phyloP scores from a whole-genome alignment of 2,113 vertebrate genomes.

The Zosterops pallidus region DNA sequence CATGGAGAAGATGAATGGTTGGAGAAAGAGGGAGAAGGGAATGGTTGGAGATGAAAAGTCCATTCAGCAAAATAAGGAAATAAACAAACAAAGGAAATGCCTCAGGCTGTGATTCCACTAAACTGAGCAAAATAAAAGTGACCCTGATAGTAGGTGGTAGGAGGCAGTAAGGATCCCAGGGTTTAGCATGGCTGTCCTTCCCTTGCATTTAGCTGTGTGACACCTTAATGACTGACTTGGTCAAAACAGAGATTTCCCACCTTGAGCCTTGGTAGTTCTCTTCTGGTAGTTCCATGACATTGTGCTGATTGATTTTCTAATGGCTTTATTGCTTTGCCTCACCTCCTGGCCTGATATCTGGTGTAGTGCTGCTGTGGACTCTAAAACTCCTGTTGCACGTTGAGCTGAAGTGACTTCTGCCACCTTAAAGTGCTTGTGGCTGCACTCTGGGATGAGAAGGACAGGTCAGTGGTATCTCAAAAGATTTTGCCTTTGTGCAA shows the following conservation, averaged over 20 bases:
- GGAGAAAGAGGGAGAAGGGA: neutral
- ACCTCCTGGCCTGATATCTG: neutral
- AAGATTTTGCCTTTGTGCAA: neutral
- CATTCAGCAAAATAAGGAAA: neutral
- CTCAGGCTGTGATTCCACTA: neutral
- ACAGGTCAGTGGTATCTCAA: neutral
- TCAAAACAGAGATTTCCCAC: neutral
- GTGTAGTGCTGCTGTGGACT: neutral
- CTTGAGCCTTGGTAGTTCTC: neutral
- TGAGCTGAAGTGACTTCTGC: neutral
- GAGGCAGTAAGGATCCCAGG: neutral
- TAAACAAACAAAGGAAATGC: neutral
- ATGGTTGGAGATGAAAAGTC: neutral
- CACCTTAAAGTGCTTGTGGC: neutral
- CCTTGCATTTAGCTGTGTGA: neutral
- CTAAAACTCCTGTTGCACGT: neutral
- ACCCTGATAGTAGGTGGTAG: neutral
- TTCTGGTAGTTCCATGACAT: neutral
- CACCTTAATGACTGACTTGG: neutral
- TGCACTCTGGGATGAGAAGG: neutral
- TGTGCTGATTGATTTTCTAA: neutral
- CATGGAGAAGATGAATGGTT: neutral
- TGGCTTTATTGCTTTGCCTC: neutral
- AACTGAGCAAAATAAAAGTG: neutral
- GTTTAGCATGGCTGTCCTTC: neutral